Evolutionary conservation across 2,888 invertebrate species (phyloP).

Genomic region (Uloborus plumipes): DNA sequence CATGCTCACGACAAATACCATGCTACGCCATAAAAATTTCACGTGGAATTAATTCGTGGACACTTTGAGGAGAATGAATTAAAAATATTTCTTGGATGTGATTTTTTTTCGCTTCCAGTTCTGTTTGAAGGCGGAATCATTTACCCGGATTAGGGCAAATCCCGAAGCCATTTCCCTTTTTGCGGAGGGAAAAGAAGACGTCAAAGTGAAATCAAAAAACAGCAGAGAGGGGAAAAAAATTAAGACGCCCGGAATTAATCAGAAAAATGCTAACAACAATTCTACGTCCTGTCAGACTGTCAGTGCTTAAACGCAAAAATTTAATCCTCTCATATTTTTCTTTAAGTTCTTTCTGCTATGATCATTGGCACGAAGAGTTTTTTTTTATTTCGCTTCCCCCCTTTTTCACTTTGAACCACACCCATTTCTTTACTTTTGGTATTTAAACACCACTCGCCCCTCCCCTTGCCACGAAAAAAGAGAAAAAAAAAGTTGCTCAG

Average conservation of each 20-base stretch:
- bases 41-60: no score
- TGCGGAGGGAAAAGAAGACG: conserved; percentile 13
- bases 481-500: not conserved
- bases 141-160: conserved; percentile 15
- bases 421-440: conserved; percentile 47
- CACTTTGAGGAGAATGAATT: no score
- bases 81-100: no score
- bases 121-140: conserved; percentile 10
- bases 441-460: conserved; percentile 37
- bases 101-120: no score
- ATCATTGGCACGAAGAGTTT: conserved; percentile 50
- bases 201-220: conserved; percentile 22
- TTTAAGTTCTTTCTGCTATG: conserved; percentile 38
- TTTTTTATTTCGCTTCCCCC: conserved; percentile 37
- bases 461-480: conserved; percentile 3
- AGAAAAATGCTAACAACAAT: conserved; percentile 17
- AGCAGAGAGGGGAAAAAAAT: conserved; percentile 6
- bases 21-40: no score
- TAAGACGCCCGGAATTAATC: conserved; percentile 22
- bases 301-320: conserved; percentile 52
- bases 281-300: conserved; percentile 36
- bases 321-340: conserved; percentile 44
- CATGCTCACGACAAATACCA: no score
- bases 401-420: conserved; percentile 49
- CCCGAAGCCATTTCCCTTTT: conserved; percentile 35